phyloP scores from a whole-genome alignment of 2,113 vertebrate genomes.

The Corvus hawaiiensis region DNA sequence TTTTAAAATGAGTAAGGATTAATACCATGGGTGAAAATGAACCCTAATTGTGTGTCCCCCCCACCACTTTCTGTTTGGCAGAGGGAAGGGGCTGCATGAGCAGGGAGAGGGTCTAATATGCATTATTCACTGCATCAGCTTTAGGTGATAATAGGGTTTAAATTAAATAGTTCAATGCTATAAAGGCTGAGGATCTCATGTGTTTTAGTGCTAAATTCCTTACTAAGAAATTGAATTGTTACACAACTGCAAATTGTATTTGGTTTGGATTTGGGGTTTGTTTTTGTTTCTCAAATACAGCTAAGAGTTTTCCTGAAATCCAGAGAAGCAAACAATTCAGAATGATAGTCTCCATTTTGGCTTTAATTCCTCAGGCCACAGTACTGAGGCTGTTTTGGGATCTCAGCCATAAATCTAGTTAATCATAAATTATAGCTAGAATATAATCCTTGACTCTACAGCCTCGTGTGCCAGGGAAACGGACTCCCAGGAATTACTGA shows the following conservation, averaged over 20 bases:
- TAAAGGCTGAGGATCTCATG: constrained; percentile 30
- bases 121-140: constrained; percentile 45
- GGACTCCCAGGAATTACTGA: constrained; percentile 54
- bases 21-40: constrained; percentile 66
- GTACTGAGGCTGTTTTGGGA: constrained; percentile 32
- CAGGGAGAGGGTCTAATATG: neutral
- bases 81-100: neutral
- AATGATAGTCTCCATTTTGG: constrained; percentile 39
- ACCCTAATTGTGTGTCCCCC: neutral
- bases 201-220: constrained; percentile 6
- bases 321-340: constrained; percentile 23
- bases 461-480: constrained; percentile 17
- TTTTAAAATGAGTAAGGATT: constrained; percentile 79
- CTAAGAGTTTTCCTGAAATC: constrained; percentile 36
- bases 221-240: constrained; percentile 44
- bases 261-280: neutral
- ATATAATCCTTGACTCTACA: constrained; percentile 30
- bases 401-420: constrained; percentile 63
- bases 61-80: neutral
- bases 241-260: constrained; percentile 26
- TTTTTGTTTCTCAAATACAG: constrained; percentile 33
- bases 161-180: constrained; percentile 25
- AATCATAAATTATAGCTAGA: constrained; percentile 64
- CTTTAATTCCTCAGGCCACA: constrained; percentile 42
- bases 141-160: constrained; percentile 52